Percentiles rank a stretch among this genome's conserved stretches.
Evolutionary conservation across 2,888 invertebrate species (phyloP).

Genomic region (Agrotis exclamationis): DNA sequence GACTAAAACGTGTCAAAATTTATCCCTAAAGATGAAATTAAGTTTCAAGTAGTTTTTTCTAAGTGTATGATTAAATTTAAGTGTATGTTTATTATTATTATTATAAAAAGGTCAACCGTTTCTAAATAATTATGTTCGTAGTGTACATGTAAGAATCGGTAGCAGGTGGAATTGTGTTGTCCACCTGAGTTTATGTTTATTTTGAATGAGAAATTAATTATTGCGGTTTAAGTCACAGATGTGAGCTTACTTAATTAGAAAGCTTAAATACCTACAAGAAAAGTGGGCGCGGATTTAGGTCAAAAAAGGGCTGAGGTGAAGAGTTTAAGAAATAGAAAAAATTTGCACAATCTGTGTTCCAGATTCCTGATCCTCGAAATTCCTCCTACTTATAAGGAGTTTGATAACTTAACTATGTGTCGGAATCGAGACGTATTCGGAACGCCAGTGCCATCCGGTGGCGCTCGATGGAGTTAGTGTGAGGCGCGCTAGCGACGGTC

Average conservation of each 20-base stretch:
- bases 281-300: background rate
- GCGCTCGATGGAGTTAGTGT: too few species aligned
- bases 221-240: background rate
- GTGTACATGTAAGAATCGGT: too few species aligned
- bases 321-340: constrained; percentile 15
- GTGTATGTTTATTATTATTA: too few species aligned
- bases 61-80: background rate
- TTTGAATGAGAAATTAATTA: background rate
- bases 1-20: background rate
- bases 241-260: constrained; percentile 9
- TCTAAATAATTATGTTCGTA: background rate
- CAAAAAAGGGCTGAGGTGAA: constrained; percentile 3
- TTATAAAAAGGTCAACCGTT: background rate
- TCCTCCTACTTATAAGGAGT: constrained; percentile 2
- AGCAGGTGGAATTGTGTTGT: too few species aligned
- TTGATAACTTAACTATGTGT: constrained; percentile 10
- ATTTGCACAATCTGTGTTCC: background rate
- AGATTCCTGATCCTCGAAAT: constrained; percentile 6
- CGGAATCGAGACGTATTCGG: too few species aligned
- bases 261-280: constrained; percentile 8
- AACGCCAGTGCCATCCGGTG: too few species aligned
- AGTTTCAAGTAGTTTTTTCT: background rate
- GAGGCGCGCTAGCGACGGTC: too few species aligned
- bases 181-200: too few species aligned
- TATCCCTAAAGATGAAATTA: background rate